phyloP scores from a whole-genome alignment of 2,888 invertebrate species.

The Loripinus fragilis region DNA sequence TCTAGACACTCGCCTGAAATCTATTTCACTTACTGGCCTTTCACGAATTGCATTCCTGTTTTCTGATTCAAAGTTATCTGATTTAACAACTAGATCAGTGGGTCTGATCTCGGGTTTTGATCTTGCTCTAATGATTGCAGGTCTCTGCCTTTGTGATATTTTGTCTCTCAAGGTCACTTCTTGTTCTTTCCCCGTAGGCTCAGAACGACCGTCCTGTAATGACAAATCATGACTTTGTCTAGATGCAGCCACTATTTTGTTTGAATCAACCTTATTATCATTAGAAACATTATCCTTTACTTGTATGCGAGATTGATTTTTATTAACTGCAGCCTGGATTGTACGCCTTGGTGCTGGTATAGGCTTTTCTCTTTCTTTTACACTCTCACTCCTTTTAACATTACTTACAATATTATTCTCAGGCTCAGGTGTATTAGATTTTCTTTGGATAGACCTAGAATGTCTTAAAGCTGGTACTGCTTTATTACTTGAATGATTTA shows the following conservation, averaged over 20 bases:
- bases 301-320: not conserved
- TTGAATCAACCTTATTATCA: not conserved
- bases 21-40: conserved; percentile 37
- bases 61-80: not conserved
- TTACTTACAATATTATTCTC: not conserved
- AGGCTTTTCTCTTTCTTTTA: not conserved
- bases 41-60: not conserved
- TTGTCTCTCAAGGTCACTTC: not conserved
- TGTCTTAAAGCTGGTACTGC: conserved; percentile 12
- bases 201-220: conserved; percentile 22
- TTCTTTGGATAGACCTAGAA: conserved; percentile 4
- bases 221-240: not conserved
- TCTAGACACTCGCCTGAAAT: conserved; percentile 25
- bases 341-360: not conserved
- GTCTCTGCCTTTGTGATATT: conserved; percentile 16
- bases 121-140: conserved; percentile 50
- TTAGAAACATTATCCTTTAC: not conserved
- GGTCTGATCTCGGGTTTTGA: conserved; percentile 46
- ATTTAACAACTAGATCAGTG: conserved; percentile 5
- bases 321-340: not conserved
- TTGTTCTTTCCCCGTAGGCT: conserved; percentile 7
- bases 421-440: not conserved
- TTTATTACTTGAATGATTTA: conserved; percentile 1
- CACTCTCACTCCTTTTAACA: not conserved
- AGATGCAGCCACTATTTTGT: not conserved